Evolutionary conservation across 2,797 vertebrate species (phyloP).

Genomic region (Petrocephalus schoutedeni): DNA sequence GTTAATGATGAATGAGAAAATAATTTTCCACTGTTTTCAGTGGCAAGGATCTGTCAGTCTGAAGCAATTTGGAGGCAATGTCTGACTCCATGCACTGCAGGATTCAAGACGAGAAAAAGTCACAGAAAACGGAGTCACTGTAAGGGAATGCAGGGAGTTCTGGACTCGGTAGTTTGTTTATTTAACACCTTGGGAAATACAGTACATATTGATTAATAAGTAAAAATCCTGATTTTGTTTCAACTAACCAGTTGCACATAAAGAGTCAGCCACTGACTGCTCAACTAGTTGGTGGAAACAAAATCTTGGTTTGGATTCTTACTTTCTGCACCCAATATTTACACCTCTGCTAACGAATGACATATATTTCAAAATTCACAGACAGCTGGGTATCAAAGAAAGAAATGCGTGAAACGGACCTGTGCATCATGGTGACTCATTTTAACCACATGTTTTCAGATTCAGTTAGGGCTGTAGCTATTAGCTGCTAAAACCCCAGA

Average conservation of each 20-base stretch:
- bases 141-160: background rate
- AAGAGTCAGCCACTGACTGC: too few species aligned
- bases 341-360: background rate
- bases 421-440: background rate
- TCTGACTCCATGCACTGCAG: background rate
- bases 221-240: too few species aligned
- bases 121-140: background rate
- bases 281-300: too few species aligned
- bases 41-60: background rate
- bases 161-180: background rate
- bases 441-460: slow-evolving; percentile 6
- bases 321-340: too few species aligned
- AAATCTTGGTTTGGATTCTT: too few species aligned
- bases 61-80: background rate
- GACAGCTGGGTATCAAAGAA: background rate
- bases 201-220: too few species aligned
- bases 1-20: background rate
- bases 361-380: background rate
- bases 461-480: background rate
- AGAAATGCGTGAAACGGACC: background rate
- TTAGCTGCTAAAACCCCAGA: background rate
- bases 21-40: background rate
- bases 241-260: too few species aligned
- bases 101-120: background rate
- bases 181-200: background rate